Percentiles rank a stretch among this genome's conserved stretches.
Conservation (phyloP, 2,888 invertebrate genomes). For the Boloria euphrosyne region DNA sequence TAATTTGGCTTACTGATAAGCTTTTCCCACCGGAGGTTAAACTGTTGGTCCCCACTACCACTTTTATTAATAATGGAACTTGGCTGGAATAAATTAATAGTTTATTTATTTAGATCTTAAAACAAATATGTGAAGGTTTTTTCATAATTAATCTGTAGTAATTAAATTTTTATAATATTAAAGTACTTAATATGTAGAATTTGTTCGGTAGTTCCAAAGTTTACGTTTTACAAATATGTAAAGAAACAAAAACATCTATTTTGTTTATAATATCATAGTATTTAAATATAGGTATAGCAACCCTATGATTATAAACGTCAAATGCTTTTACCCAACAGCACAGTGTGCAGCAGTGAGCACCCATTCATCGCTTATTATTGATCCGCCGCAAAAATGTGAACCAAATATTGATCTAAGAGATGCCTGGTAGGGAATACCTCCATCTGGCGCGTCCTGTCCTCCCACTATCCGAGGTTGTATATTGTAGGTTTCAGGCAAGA, state of each 20-base stretch:
- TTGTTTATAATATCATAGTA: no score
- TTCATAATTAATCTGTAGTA: no score
- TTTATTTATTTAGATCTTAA: no score
- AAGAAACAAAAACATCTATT: no score
- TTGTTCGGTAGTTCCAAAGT: no score
- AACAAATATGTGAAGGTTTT: no score
- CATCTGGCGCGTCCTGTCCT: slow-evolving; percentile 67
- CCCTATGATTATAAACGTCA: no score
- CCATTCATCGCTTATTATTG: slow-evolving; percentile 67
- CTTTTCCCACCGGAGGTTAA: slow-evolving; percentile 65
- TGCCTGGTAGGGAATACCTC: slow-evolving; percentile 73
- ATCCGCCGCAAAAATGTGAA: slow-evolving; percentile 73
- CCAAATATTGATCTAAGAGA: slow-evolving; percentile 59
- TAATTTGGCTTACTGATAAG: slow-evolving; percentile 61
- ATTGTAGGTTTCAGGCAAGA: slow-evolving; percentile 25
- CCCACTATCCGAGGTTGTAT: slow-evolving; percentile 59
- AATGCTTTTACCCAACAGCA: slow-evolving; percentile 58
- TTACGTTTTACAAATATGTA: no score
- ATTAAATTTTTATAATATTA: no score
- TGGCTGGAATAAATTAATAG: slow-evolving; percentile 36
- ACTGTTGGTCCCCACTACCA: slow-evolving; percentile 76
- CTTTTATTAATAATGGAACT: slow-evolving; percentile 43
- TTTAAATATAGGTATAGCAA: no score
- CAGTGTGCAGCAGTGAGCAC: slow-evolving; percentile 78
- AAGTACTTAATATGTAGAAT: no score